A percentile compares a stretch with the other conserved stretches of the same genome.
Evolutionary conservation across 2,888 invertebrate species (phyloP).

Genomic region (Xiphydria camelus): DNA sequence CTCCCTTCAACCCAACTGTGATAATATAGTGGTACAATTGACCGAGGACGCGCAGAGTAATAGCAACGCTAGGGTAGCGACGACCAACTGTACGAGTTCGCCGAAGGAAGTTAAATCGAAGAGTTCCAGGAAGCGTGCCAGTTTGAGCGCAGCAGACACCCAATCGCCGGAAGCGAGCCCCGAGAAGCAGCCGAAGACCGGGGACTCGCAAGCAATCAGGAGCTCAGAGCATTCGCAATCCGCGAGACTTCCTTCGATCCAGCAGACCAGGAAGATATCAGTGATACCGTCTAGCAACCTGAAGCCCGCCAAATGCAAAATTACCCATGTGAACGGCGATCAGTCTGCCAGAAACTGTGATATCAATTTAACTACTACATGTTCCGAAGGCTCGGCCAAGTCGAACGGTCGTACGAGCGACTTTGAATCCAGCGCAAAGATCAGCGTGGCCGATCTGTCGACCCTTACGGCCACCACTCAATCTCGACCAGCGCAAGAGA

Average conservation of each 20-base stretch:
- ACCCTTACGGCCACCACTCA: slow-evolving; percentile 36
- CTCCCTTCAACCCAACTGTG: slow-evolving; percentile 54
- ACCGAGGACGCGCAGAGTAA: slow-evolving; percentile 39
- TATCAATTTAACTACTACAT: slow-evolving; percentile 30
- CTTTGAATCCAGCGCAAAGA: slow-evolving; percentile 20
- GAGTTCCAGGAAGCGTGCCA: slow-evolving; percentile 50
- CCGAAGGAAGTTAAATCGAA: slow-evolving; percentile 35
- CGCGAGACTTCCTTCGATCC: slow-evolving; percentile 32
- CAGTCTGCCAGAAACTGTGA: slow-evolving; percentile 35
- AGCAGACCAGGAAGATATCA: slow-evolving; percentile 38
- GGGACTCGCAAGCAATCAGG: slow-evolving; percentile 16
- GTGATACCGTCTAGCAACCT: slow-evolving; percentile 41
- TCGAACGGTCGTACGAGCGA: slow-evolving; percentile 31
- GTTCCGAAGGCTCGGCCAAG: slow-evolving; percentile 35
- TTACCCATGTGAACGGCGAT: slow-evolving; percentile 16
- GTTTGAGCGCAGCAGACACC: slow-evolving; percentile 28
- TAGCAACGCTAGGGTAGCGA: slow-evolving; percentile 35
- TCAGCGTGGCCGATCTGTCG: slow-evolving; percentile 25
- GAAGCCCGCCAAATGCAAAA: slow-evolving; percentile 36
- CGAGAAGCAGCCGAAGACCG: slow-evolving; percentile 50
- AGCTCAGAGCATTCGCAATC: slow-evolving; percentile 22
- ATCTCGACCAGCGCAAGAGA: slow-evolving; percentile 35
- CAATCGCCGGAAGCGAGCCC: slow-evolving; percentile 45
- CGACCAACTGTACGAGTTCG: slow-evolving; percentile 28
- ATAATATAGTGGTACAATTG: slow-evolving; percentile 49